Evolutionary conservation across 2,888 invertebrate species (phyloP), one percentile per base, ranked within the genome.

Genomic region (Harpagoxenus sublaevis): DNA sequence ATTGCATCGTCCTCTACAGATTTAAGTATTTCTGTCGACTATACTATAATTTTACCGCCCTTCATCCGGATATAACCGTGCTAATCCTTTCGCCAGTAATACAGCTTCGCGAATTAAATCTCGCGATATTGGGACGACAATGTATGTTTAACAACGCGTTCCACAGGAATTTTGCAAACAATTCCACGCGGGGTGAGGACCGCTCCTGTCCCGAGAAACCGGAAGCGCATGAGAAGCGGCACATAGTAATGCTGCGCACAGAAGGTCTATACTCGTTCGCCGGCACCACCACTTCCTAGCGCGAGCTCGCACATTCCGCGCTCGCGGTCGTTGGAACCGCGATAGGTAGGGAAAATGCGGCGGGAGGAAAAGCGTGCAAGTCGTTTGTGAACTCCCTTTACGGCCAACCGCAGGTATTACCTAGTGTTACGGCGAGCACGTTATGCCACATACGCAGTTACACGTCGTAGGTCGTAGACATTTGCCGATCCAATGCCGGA

Each of bases 341-440:
- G 53, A 48, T 71, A 60, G 62, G 53, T 71, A 60, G 62, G 60
- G 62, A 68, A 84, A 85, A 84, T 86, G 74, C 86, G 70, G 78
- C 51, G 35, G 62, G 77, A 78, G 84, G 84, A 89, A 90, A 89
- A 85, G 85, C 84, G 84, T 86, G 71, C 57, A 71, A 84, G 90
- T 85, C 89, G 87, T 90, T 90, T 90, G 87, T 86, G 79, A 88
- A 88, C 88, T 90, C 89, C 87, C 88, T 90, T 90, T 89, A 90
- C 57, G 85, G 83, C 79, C 78, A 85, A 82, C 88, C 88, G 77
- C 85, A 82, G 84, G 85, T 90, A 90, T 90, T 90, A 89, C 86
- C 48, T 83, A 55, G 51, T 84, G 63, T 87, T 51, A 73, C 15
- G 83, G 77, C 85, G 70, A 79, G 51, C 85, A 81, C 79, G 88